Conservation (phyloP, 1,140 invertebrate species). For the Tigriopus japonicus region DNA sequence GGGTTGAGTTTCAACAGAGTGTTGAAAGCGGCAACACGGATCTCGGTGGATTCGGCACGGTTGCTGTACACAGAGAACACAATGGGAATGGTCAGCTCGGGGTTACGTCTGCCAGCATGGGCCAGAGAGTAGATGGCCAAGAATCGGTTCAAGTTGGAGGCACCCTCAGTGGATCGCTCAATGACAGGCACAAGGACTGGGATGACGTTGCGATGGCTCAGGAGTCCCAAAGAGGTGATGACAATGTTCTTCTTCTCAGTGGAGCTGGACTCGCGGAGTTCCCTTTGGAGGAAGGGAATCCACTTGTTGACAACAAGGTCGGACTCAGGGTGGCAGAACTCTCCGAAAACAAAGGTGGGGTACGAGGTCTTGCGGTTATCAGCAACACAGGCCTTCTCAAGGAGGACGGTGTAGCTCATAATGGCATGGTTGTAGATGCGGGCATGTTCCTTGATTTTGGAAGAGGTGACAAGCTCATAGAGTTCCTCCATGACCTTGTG, state of each 20-base stretch:
- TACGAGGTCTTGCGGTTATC: background rate
- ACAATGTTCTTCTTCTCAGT: background rate
- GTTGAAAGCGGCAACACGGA: constrained; percentile 19
- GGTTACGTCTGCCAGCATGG: constrained; percentile 4
- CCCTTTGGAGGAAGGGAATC: constrained; percentile 7
- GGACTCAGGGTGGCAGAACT: constrained; percentile 6
- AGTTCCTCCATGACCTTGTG: background rate
- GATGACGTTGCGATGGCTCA: constrained; percentile 8
- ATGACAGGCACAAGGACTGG: constrained; percentile 4
- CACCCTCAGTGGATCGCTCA: background rate
- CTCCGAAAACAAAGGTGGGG: constrained; percentile 9
- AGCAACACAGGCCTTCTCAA: constrained; percentile 10
- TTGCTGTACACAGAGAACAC: constrained; percentile 19
- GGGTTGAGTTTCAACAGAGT: constrained; percentile 15
- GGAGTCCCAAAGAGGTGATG: constrained; percentile 10
- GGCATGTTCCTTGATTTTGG: background rate
- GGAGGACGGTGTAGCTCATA: background rate
- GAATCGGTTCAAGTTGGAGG: constrained; percentile 14
- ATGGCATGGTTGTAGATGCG: background rate
- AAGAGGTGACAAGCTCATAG: constrained; percentile 3
- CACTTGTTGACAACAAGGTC: constrained; percentile 1
- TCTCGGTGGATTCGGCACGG: constrained; percentile 17
- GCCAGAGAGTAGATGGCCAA: constrained; percentile 17
- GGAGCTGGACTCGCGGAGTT: background rate
- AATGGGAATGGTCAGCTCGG: constrained; percentile 14